These are phyloP conservation scores for Oncorhynchus tshawytscha DNA, from an alignment of 2,113 vertebrate species.

Conservation along the genomic window DNA sequence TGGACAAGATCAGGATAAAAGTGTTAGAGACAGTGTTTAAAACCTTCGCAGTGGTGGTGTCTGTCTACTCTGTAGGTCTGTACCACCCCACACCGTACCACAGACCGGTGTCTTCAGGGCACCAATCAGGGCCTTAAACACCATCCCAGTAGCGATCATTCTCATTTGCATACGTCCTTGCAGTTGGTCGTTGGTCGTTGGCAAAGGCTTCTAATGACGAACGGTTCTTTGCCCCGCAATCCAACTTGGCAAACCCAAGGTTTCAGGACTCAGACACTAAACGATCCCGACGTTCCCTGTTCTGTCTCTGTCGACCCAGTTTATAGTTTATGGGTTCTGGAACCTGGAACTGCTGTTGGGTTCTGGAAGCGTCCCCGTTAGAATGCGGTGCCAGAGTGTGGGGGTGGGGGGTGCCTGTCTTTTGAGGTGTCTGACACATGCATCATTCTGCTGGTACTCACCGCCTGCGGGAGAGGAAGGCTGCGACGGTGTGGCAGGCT, in stretches of 20 bases:
- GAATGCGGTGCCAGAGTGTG: not conserved
- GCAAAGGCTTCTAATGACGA: slow-evolving; percentile 47
- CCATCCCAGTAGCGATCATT: slow-evolving; percentile 49
- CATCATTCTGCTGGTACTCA: slow-evolving; percentile 13
- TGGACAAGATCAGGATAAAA: too few relatives aligned
- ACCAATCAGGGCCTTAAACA: too few relatives aligned
- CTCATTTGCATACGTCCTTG: slow-evolving; percentile 66
- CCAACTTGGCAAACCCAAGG: slow-evolving; percentile 22
- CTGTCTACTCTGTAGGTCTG: too few relatives aligned
- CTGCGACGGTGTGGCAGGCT: slow-evolving; percentile 14
- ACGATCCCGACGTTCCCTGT: slow-evolving; percentile 28
- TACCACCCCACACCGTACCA: not conserved
- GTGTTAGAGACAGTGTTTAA: too few relatives aligned
- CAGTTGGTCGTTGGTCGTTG: slow-evolving; percentile 45
- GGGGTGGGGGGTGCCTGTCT: not conserved
- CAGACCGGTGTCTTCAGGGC: too few relatives aligned
- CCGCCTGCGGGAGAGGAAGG: slow-evolving; percentile 5
- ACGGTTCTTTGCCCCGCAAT: slow-evolving; percentile 20
- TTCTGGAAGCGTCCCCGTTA: not conserved
- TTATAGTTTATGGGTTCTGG: slow-evolving; percentile 22
- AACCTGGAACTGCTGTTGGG: not conserved
- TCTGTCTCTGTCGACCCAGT: slow-evolving; percentile 27
- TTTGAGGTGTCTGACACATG: slow-evolving; percentile 9
- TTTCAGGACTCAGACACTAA: too few relatives aligned
- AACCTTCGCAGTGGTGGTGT: too few relatives aligned